Evolutionary conservation across 2,113 vertebrate genomes (phyloP), one percentile per base, ranked within the genome.

Genomic region (Lamprologus tigripictilis): DNA sequence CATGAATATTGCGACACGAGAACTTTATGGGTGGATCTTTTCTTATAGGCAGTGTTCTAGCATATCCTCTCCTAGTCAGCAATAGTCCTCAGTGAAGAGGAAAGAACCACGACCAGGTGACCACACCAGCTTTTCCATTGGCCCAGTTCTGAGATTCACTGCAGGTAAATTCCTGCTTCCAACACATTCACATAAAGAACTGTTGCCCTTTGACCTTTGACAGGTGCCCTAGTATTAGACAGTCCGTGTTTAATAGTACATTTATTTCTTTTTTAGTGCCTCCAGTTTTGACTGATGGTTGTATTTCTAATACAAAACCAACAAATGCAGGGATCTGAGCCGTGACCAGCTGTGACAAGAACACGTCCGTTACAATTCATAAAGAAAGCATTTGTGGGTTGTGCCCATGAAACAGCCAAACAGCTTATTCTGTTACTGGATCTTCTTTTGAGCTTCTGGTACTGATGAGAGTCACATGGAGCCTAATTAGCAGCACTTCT

Each of bases 371-470:
- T 57, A 57, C 54, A 26, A 26, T 26, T 26, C 21, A 61, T 33
- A 61, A 61, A 61, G 9, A 19, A 61, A 61, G 58, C 28, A 61
- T 61, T 61, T 11, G 28, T 61, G 57, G 57, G 57, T 61, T 61
- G 57, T 61, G 57, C 16, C 16, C 57, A 19, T 61, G 57, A 10
- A 61, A 61, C 57, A 61, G 57, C 28, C 9, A 1, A 61, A 33
- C 28, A 6, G 57, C 9, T 33, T 0, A 17, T 17, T 61, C 28
- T 61, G 57, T 61, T 61, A 4, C 0, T 17, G 26, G 0, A 6
- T 28, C 13, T 21, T 54, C 51, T 5, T 31, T 10, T 61, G 57
- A 31, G 57, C 57, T 31, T 61, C 26, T 61, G 57, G 28, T 33
- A 61, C 57, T 19, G 57, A 61, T 33, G 28, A 10, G 57, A 61